Evolutionary conservation across 2,888 invertebrate species (phyloP).

Genomic region (Strigamia maritima): DNA sequence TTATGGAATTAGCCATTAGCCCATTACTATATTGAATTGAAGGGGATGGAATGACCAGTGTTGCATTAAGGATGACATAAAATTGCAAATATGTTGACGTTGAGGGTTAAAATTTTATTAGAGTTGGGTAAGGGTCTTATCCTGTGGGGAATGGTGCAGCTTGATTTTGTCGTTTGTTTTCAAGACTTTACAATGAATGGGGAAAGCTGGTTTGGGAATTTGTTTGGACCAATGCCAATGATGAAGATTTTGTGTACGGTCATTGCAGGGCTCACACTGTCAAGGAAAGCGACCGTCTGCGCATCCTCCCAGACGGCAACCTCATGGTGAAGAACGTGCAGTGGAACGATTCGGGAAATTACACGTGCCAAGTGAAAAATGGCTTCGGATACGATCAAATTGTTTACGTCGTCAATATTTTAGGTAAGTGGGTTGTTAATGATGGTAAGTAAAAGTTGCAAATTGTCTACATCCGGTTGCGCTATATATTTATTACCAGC

Average conservation of each 20-base stretch:
- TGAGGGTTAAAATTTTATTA: background rate
- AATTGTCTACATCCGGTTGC: background rate
- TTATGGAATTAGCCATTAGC: too few relatives aligned
- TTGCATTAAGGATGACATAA: background rate
- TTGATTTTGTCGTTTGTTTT: slow-evolving; percentile 29
- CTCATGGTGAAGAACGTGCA: slow-evolving; percentile 85
- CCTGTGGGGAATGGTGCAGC: background rate
- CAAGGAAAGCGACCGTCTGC: slow-evolving; percentile 66
- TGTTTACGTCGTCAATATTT: slow-evolving; percentile 37
- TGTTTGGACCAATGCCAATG: slow-evolving; percentile 3
- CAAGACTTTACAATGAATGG: slow-evolving; percentile 19
- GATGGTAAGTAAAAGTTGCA: slow-evolving; percentile 25
- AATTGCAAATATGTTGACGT: background rate
- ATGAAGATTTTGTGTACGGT: slow-evolving; percentile 11
- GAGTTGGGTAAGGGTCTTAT: background rate
- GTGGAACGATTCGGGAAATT: slow-evolving; percentile 87
- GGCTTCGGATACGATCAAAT: slow-evolving; percentile 75
- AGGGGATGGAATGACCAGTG: background rate
- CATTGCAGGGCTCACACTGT: slow-evolving; percentile 22
- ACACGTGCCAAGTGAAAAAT: slow-evolving; percentile 89
- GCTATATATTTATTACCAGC: background rate
- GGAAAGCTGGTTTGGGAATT: slow-evolving; percentile 25
- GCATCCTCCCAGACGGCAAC: slow-evolving; percentile 86
- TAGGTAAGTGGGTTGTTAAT: slow-evolving; percentile 37
- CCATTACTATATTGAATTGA: too few relatives aligned